Evolutionary conservation across 1,140 invertebrate species (phyloP).

Genomic region (Brachystomella parvula): DNA sequence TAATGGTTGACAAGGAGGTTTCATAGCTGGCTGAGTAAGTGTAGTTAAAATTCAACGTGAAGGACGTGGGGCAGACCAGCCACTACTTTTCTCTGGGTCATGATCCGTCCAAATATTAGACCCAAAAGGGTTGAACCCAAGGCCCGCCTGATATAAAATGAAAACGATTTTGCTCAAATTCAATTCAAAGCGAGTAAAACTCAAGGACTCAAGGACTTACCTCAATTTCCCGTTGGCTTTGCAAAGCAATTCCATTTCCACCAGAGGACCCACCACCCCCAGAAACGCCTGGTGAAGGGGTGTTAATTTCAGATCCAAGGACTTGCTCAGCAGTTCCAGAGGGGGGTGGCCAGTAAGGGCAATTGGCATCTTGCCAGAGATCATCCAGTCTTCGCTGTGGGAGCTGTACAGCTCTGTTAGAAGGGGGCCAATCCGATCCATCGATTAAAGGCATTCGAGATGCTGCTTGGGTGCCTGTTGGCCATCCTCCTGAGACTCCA

Average conservation of each 20-base stretch:
- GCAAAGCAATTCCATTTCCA: not conserved
- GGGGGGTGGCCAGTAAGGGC: not conserved
- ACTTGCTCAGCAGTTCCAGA: no score
- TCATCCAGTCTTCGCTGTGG: not conserved
- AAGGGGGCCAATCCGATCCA: not conserved
- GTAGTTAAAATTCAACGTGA: not conserved
- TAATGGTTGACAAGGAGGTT: no score
- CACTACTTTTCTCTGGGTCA: slow-evolving; percentile 1
- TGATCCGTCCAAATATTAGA: slow-evolving; percentile 31
- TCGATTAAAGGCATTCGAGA: no score
- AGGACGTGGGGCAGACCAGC: not conserved
- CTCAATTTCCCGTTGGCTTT: slow-evolving; percentile 38
- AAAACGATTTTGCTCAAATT: not conserved
- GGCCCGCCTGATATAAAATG: slow-evolving; percentile 29
- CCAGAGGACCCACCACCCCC: not conserved
- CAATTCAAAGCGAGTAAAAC: not conserved
- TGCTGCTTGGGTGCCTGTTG: no score
- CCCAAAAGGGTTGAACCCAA: slow-evolving; percentile 37
- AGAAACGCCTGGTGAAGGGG: not conserved
- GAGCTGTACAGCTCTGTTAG: not conserved
- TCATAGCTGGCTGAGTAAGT: no score
- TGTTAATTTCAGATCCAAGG: not conserved
- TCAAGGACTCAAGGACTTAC: slow-evolving; percentile 12
- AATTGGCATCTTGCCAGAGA: not conserved
- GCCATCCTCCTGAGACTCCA: no score